These are phyloP conservation scores for Podabrus alpinus DNA, from an alignment of 2,888 invertebrate species.

Conservation along the genomic window DNA sequence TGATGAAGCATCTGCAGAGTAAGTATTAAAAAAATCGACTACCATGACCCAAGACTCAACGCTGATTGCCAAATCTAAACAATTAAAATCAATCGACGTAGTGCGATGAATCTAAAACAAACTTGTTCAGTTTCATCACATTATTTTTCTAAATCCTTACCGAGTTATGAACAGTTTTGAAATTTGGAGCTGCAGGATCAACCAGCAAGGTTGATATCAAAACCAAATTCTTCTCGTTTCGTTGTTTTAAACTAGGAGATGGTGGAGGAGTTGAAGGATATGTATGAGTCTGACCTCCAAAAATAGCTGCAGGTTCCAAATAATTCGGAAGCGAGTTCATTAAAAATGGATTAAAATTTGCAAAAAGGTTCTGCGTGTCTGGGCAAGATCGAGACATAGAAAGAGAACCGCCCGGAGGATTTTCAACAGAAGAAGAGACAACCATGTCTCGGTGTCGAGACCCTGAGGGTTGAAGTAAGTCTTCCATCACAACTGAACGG, in stretches of 20 bases:
- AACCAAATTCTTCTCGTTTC: slow-evolving; percentile 71
- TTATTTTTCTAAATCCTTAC: slow-evolving; percentile 45
- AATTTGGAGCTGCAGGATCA: slow-evolving; percentile 68
- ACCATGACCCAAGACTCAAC: slow-evolving; percentile 95
- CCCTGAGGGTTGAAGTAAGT: slow-evolving; percentile 76
- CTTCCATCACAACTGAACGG: slow-evolving; percentile 88
- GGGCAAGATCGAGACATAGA: slow-evolving; percentile 84
- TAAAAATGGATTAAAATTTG: slow-evolving; percentile 36
- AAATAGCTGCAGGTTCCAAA: slow-evolving; percentile 59
- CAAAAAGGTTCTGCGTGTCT: slow-evolving; percentile 59
- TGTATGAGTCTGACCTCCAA: slow-evolving; percentile 42
- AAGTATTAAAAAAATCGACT: slow-evolving; percentile 85
- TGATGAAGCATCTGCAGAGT: slow-evolving; percentile 29
- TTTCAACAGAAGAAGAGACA: slow-evolving; percentile 66
- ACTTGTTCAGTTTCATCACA: slow-evolving; percentile 9
- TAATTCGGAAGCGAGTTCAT: slow-evolving; percentile 65
- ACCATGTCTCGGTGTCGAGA: slow-evolving; percentile 85
- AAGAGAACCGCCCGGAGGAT: slow-evolving; percentile 50
- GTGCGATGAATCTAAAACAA: slow-evolving; percentile 63
- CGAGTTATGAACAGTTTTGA: slow-evolving; percentile 66
- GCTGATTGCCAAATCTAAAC: slow-evolving; percentile 87
- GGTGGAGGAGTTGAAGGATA: slow-evolving; percentile 68
- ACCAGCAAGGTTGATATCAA: slow-evolving; percentile 71
- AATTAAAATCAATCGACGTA: slow-evolving; percentile 84
- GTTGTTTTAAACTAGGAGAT: slow-evolving; percentile 61